Evolutionary conservation across 1,140 invertebrate genomes (phyloP), one percentile per base, ranked within the genome.

Genomic region (Notospermus geniculatus): DNA sequence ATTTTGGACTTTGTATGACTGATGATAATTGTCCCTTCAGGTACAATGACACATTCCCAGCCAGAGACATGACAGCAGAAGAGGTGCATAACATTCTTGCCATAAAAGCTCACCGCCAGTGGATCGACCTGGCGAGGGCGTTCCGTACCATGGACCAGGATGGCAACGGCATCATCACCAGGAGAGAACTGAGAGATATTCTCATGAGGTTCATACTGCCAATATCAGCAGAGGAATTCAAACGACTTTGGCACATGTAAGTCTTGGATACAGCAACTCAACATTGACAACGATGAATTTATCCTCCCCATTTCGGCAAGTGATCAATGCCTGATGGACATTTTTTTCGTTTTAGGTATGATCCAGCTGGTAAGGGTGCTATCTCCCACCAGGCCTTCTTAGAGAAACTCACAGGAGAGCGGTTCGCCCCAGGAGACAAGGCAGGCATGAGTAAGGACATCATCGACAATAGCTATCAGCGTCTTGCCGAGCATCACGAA

Each of bases 121-220:
- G 74, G 69, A 71, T 67, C 45, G 77, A 79, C 66, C 56, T 79
- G 25, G 68, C 77, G 28, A 68, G 71, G 71, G 77, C 77, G 13
- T 79, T 79, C 63, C 60, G 72, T 22, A 64, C 67, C 25, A 68
- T 79, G 19, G 70, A 74, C 57, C 56, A 54, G 11, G 70, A 67
- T 19, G 64, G 68, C 27, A 70, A 58, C 50, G 74, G 71, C 27
- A 57, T 71, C 9, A 70, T 77, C 13, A 71, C 64, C 45, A 70
- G 67, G 54, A 60, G 66, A 53, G 73, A 78, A 36, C 60, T 79
- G 27, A 60, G 71, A 53, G 67, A 74, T 2, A 28, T 72, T 9
- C 56, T 79, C n/a, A 62, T 67, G 46, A 72, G 62, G 45, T 77
- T 78, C 66, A 67, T 74, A 9, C 60, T 79, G 41, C 73, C 72